Base-by-base conservation (phyloP, 2,888 invertebrate species). In the Pyrochroa serraticornis region DNA sequence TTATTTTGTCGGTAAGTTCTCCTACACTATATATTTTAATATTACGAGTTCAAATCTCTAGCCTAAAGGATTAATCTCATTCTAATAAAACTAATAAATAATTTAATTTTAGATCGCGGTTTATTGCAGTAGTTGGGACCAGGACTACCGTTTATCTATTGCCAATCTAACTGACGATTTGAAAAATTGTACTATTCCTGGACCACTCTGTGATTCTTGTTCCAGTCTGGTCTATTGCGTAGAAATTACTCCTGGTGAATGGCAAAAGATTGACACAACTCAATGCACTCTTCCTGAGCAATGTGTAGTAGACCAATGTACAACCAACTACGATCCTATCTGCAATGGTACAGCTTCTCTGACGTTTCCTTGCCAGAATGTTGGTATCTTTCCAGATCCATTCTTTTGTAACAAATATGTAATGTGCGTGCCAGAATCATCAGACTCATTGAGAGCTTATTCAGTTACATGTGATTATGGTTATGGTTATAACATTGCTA, bases 401-500 rank as follows among this genome's bases (percentile, higher is more conserved):
- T 57, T 57, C 12, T 50, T 46, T 12, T 50, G 50, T 22, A 50
- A 41, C 10, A 57, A 50, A 42, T 57, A 45, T 14, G 41, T 51
- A 38, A 13, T 50, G 9, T 51, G 57, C 41, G 56, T 64, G 5
- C 56, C 51, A 14, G 43, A 53, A 7, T 14, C 48, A 1, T 35
- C 38, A 6, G 47, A 46, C 12, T 43, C 33, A 7, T 33, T 45
- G 12, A 52, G 38, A 35, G 35, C 59, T 7, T 43, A 43, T 12
- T 14, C 39, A 6, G 14, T 39, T 1, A 44, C 58, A 12, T 61
- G 61, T 13, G 56, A 60, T 14, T 33, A 47, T 9, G 61, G 62
- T 7, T 54, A 58, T 37, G 55, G 47, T 8, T 67, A 56, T 35
- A 59, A 64, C 52, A 47, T 65, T 8, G 35, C 39, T 7, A 59